A percentile compares a stretch with the other conserved stretches of the same genome.
Evolutionary conservation across 2,113 vertebrate species (phyloP).

Genomic region (Vidua chalybeata): DNA sequence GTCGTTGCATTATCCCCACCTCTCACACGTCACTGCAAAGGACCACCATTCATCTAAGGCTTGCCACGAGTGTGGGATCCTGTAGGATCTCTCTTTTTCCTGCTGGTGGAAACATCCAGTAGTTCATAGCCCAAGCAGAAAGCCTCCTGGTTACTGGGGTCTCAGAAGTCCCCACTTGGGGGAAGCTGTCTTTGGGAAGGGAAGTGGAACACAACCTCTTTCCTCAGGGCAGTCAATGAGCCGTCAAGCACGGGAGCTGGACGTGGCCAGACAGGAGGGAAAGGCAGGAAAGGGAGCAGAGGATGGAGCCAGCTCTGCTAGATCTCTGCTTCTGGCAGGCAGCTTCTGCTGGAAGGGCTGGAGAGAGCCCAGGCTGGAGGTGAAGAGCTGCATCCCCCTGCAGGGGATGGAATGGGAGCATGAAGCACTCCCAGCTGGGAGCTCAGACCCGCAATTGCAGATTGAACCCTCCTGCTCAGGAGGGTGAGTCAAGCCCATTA

Average conservation of each 20-base stretch:
- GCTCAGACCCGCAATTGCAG: background rate
- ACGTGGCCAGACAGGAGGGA: background rate
- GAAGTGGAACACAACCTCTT: background rate
- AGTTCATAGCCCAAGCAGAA: background rate
- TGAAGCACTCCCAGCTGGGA: slow-evolving; percentile 29
- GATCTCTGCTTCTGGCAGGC: background rate
- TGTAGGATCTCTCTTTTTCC: background rate
- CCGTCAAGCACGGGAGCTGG: background rate
- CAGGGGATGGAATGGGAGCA: background rate
- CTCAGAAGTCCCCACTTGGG: background rate
- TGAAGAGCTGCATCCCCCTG: background rate
- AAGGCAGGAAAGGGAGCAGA: background rate
- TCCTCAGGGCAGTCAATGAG: background rate
- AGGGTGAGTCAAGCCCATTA: slow-evolving; percentile 27
- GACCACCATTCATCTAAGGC: rapidly evolving
- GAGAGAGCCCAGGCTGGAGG: background rate
- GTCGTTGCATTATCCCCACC: background rate
- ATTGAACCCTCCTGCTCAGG: slow-evolving; percentile 10
- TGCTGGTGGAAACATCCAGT: background rate
- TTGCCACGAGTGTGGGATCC: background rate
- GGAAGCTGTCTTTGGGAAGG: background rate
- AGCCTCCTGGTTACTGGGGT: background rate
- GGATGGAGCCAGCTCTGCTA: background rate
- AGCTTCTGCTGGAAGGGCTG: slow-evolving; percentile 14
- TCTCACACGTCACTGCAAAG: background rate